These are phyloP conservation scores for Coleophora flavipennella DNA, from an alignment of 2,888 invertebrate species.

Conservation along the genomic window DNA sequence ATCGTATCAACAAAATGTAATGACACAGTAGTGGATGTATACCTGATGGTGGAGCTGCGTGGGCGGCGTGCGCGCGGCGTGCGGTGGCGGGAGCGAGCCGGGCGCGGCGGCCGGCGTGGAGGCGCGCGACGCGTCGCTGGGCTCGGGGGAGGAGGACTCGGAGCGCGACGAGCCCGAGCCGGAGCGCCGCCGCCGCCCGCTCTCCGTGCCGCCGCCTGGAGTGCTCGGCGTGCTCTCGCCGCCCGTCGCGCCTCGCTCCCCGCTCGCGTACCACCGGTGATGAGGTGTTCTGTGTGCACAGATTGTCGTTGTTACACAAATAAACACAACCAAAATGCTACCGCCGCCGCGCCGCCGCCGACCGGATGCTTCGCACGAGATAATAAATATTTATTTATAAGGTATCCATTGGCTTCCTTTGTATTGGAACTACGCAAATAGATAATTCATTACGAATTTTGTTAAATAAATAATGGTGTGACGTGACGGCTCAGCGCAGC, in stretches of 20 bases:
- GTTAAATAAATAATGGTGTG: too few relatives aligned
- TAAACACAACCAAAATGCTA: too few relatives aligned
- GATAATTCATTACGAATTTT: too few relatives aligned
- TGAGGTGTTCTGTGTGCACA: conserved; percentile 4
- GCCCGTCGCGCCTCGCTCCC: conserved; percentile 30
- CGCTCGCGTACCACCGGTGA: conserved; percentile 57
- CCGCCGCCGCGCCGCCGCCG: too few relatives aligned
- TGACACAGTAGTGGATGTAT: conserved; percentile 1
- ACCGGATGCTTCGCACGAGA: too few relatives aligned
- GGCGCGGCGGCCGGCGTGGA: conserved; percentile 68
- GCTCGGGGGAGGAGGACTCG: conserved; percentile 73
- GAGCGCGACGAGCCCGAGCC: conserved; percentile 67
- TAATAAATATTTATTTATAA: too few relatives aligned
- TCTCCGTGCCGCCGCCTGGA: conserved; percentile 56
- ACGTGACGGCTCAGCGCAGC: too few relatives aligned
- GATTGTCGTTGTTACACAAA: too few relatives aligned
- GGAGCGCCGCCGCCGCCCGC: conserved; percentile 63
- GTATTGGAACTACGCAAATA: too few relatives aligned
- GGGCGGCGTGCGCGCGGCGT: conserved; percentile 36
- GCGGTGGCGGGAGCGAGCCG: conserved; percentile 10
- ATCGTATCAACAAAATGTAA: not conserved
- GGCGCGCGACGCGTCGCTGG: conserved; percentile 72
- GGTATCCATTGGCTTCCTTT: too few relatives aligned
- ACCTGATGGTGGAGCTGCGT: conserved; percentile 40
- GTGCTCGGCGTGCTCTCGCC: conserved; percentile 56